Conservation (phyloP, 2,113 vertebrate genomes). For the Sminthopsis crassicaudata region DNA sequence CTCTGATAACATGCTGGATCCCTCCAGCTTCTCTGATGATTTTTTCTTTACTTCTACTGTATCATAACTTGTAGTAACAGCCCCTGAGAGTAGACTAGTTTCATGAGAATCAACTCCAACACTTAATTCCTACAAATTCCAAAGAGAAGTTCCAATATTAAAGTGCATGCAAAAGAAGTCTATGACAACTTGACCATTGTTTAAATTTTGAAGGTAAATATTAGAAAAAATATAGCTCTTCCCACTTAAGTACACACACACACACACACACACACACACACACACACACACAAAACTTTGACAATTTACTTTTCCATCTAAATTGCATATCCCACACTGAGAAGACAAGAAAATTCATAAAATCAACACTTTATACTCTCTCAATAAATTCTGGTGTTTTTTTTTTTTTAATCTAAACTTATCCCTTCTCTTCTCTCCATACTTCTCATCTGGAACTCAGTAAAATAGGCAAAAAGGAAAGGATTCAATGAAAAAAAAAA, state of each 20-base stretch:
- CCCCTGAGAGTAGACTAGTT: conserved; percentile 61
- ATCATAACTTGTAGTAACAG: conserved; percentile 21
- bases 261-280: not conserved
- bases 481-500: not conserved
- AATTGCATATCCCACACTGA: not conserved
- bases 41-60: conserved; percentile 34
- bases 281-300: not conserved
- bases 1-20: conserved; percentile 38
- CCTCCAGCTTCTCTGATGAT: conserved; percentile 52
- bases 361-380: not conserved
- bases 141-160: conserved; percentile 64
- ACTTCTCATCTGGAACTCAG: conserved; percentile 31
- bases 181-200: not conserved
- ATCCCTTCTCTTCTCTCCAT: conserved; percentile 37
- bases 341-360: not conserved
- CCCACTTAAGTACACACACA: not conserved
- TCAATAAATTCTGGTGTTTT: conserved; percentile 31
- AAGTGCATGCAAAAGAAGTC: conserved; percentile 8
- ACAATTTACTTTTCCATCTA: not conserved
- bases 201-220: not conserved
- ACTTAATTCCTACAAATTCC: conserved; percentile 62
- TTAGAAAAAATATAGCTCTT: not conserved
- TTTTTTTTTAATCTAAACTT: conserved; percentile 52
- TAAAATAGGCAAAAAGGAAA: conserved; percentile 38
- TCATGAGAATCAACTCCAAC: conserved; percentile 65